These are phyloP conservation scores for Drosophila austrosaltans DNA, from an alignment of 2,888 invertebrate genomes.

Conservation along the genomic window DNA sequence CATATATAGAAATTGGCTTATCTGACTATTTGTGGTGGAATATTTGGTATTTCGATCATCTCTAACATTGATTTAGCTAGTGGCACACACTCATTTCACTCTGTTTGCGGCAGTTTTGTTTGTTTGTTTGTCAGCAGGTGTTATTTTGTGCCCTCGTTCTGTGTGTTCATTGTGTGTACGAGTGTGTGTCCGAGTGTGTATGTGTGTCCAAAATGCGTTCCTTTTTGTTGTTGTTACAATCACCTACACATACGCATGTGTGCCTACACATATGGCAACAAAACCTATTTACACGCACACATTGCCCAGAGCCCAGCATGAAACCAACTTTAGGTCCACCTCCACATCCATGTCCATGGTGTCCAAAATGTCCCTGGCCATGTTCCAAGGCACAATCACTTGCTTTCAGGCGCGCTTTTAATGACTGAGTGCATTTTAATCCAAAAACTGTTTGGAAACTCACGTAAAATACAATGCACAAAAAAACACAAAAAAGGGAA, in stretches of 20 bases:
- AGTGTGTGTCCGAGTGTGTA: slow-evolving; percentile 69
- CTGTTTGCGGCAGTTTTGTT: slow-evolving; percentile 74
- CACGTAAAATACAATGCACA: slow-evolving; percentile 67
- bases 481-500: slow-evolving; percentile 9
- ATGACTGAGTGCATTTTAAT: slow-evolving; percentile 80
- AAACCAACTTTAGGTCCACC: slow-evolving; percentile 1
- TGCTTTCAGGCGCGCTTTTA: slow-evolving; percentile 71
- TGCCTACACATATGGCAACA: slow-evolving; percentile 43
- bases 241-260: slow-evolving; percentile 13
- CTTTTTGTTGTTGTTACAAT: slow-evolving; percentile 41
- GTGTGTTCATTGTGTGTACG: slow-evolving; percentile 61
- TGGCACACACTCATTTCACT: slow-evolving; percentile 65
- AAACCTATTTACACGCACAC: slow-evolving; percentile 69
- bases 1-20: background rate
- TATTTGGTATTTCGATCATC: slow-evolving; percentile 18
- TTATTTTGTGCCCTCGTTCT: slow-evolving; percentile 70
- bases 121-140: slow-evolving; percentile 75
- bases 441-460: slow-evolving; percentile 72
- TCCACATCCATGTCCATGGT: slow-evolving; percentile 1
- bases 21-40: background rate
- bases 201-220: slow-evolving; percentile 74
- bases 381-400: slow-evolving; percentile 60
- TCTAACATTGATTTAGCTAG: slow-evolving; percentile 29
- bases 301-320: slow-evolving; percentile 25
- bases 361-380: slow-evolving; percentile 1